A percentile compares a stretch with the other conserved stretches of the same genome.
Evolutionary conservation across 2,888 invertebrate genomes (phyloP).

Genomic region (Luperina nickerlii): DNA sequence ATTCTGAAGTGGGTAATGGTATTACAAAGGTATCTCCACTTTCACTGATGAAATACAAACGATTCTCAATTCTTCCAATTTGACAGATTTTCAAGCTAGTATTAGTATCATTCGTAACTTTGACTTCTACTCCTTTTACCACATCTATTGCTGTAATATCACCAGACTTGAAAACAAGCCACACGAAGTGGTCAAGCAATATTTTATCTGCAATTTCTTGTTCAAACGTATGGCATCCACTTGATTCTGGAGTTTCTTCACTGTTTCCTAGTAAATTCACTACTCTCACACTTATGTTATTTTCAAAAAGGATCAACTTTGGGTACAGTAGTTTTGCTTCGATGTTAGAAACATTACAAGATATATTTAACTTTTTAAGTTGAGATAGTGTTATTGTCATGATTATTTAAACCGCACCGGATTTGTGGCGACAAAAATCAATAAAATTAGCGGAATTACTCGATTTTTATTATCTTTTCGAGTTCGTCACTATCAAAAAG

Average conservation of each 20-base stretch:
- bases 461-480: background rate
- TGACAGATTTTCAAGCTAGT: conserved; percentile 74
- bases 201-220: conserved; percentile 74
- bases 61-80: conserved; percentile 66
- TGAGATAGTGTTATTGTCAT: conserved; percentile 60
- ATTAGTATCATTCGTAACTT: conserved; percentile 73
- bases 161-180: conserved; percentile 79
- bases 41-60: conserved; percentile 79
- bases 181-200: conserved; percentile 76
- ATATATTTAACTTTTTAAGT: conserved; percentile 59
- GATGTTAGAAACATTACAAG: conserved; percentile 57
- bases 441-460: background rate
- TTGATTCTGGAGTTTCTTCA: conserved; percentile 59
- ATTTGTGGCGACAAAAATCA: background rate
- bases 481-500: conserved; percentile 13
- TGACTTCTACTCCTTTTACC: conserved; percentile 68
- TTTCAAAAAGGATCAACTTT: conserved; percentile 77
- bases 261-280: conserved; percentile 70
- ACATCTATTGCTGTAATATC: conserved; percentile 77
- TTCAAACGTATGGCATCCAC: conserved; percentile 66
- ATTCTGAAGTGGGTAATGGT: conserved; percentile 70
- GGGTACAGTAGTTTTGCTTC: conserved; percentile 78
- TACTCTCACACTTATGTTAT: conserved; percentile 67
- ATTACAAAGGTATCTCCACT: conserved; percentile 78
- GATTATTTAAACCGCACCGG: conserved; percentile 23